Evolutionary conservation across 2,113 vertebrate species (phyloP), one percentile per base, ranked within the genome.

Genomic region (Hoplias malabaricus): DNA sequence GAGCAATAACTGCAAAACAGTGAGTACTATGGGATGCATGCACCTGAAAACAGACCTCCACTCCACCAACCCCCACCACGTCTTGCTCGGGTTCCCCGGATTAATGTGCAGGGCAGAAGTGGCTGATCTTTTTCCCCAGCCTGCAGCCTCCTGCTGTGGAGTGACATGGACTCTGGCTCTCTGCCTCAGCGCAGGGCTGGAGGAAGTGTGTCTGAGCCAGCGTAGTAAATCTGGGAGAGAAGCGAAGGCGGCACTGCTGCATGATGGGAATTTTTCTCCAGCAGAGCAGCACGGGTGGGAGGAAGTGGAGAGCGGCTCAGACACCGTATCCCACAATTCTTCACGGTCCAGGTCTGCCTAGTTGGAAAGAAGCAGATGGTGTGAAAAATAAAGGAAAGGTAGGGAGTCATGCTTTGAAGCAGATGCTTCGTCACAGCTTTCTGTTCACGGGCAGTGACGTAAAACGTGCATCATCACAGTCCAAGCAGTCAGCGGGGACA

Each of bases 221-320:
- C 19, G 34, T 36, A n/a, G 31, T 63, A 34, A 63, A 63, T 34
- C 14, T 63, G 19, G 59, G 31, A 33, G 34, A 14, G 33, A 63
- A 36, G 31, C 3, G 31, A 11, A 34, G 19, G 31, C 59, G 16
- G 16, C 33, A 7, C 31, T n/a, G 59, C 21, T 21, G 31, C 59
- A 33, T 63, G 59, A 63, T 36, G 33, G 33, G 59, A 63, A 10
- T 63, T n/a, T 53, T 46, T 54, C 68, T 76, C 53, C 14, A 14
- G 2, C 43, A 69, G 66, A 77, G 19, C 29, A 3, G 29, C 16
- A 6, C 6, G 56, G 8, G 54, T 61, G 54, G 40, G 54, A 48
- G 38, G 57, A 54, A 36, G 50, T 33, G 63, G 56, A 27, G 53
- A 29, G 54, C 50, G 46, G 38, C 43, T 31, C 6, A 16, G 57